Evolutionary conservation across 2,888 invertebrate species (phyloP), one percentile per base, ranked within the genome.

Genomic region (Geophilus truncorum): DNA sequence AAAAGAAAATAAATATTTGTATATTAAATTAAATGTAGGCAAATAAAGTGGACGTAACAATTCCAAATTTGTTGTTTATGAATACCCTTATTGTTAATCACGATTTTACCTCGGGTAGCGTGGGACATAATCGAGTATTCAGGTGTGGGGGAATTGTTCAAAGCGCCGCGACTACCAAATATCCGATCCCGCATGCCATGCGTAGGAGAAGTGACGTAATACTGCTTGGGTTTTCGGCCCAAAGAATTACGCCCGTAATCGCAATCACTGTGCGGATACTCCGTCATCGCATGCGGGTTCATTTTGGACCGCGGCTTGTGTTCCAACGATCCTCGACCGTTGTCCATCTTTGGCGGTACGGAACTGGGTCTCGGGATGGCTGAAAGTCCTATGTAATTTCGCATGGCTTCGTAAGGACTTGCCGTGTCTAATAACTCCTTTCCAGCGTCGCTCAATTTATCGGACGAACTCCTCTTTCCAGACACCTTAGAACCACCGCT

Each of bases 91-190:
- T 25, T 28, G 23, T 28, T 28, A 70, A 70, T 70, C 70, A 70
- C 70, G 28, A 51, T 51, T 15, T 70, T 70, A 70, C 70, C 70
- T 70, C 70, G 4, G 28, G 12, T 28, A 23, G 28, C 70, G 23
- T 70, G 70, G 70, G 70, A 28, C 23, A 28, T 3, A 70, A 70
- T 28, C 12, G 30, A 77, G 77, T 77, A 36, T 34, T 36, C 77
- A 21, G 83, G 81, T n/a, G 84, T 80, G 1, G 83, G 78, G 80
- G 82, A 84, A 28, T 85, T 84, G 76, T 84, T 85, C 80, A 86
- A 81, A 62, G 85, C 84, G 70, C 84, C 83, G 62, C 85, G 84
- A 81, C 85, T 85, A 36, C 85, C 86, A 82, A 85, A 86, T 45
- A 86, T 84, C 6, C 83, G 77, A 18, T 85, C 84, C 21, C 83